Evolutionary conservation across 2,113 vertebrate species (phyloP).

Genomic region (Stictonetta naevosa): DNA sequence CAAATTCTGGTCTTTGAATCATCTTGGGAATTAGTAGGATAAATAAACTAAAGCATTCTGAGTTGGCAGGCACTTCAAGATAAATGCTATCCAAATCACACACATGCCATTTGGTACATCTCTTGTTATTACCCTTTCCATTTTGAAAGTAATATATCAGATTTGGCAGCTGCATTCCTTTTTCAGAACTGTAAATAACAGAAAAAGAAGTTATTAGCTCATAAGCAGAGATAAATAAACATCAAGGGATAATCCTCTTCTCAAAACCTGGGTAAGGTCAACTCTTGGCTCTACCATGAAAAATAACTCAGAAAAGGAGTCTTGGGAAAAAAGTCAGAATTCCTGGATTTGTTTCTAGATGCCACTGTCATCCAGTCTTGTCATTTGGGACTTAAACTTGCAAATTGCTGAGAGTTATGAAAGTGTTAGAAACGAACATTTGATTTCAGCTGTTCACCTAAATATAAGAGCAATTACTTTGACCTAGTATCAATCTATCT

Average conservation of each 20-base stretch:
- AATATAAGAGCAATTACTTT: neutral
- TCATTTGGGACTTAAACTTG: neutral
- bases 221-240: neutral
- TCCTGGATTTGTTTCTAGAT: neutral
- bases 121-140: neutral
- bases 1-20: neutral
- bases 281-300: fast-evolving
- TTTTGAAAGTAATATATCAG: neutral
- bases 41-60: slow-evolving; percentile 8
- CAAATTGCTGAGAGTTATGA: neutral
- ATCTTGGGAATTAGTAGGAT: slow-evolving; percentile 1
- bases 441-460: neutral
- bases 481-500: neutral
- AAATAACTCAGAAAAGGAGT: neutral
- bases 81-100: neutral
- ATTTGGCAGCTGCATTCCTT: neutral
- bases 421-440: fast-evolving
- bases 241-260: neutral
- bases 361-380: neutral
- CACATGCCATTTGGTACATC: neutral
- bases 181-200: neutral
- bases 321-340: neutral
- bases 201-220: neutral
- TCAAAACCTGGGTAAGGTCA: neutral
- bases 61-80: slow-evolving; percentile 13